Conservation (phyloP, 2,113 vertebrate genomes). For the Spilogale gracilis region DNA sequence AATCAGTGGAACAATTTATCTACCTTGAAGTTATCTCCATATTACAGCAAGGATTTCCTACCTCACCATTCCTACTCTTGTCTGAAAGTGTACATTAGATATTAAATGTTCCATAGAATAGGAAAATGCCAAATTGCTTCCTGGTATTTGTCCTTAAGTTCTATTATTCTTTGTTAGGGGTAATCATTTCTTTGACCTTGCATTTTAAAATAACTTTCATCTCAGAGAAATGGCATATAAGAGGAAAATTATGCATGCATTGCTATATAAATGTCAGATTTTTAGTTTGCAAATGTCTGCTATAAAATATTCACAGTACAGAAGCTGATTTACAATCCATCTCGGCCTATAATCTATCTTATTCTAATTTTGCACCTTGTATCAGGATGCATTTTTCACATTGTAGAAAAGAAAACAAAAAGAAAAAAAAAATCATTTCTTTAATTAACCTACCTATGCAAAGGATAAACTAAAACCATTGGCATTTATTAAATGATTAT, state of each 20-base stretch:
- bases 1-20: constrained; percentile 68
- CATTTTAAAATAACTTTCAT: constrained; percentile 85
- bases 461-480: constrained; percentile 66
- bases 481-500: constrained; percentile 72
- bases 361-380: constrained; percentile 72
- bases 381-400: constrained; percentile 71
- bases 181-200: constrained; percentile 84
- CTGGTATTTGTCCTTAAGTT: constrained; percentile 62
- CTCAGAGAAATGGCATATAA: constrained; percentile 80
- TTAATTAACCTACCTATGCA: constrained; percentile 72
- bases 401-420: constrained; percentile 51
- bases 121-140: constrained; percentile 73
- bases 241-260: constrained; percentile 83
- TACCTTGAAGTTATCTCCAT: constrained; percentile 72
- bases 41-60: constrained; percentile 52
- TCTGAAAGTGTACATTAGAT: constrained; percentile 64
- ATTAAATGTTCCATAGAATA: constrained; percentile 65
- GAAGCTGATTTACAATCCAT: constrained; percentile 79
- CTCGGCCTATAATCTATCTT: constrained; percentile 71
- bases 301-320: constrained; percentile 82
- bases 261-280: constrained; percentile 84
- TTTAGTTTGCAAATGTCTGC: constrained; percentile 83
- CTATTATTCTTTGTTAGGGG: constrained; percentile 72
- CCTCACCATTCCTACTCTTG: background rate
- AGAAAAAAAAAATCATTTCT: background rate